Base-by-base conservation (phyloP, 2,888 invertebrate genomes). In the Folsomia candida region DNA sequence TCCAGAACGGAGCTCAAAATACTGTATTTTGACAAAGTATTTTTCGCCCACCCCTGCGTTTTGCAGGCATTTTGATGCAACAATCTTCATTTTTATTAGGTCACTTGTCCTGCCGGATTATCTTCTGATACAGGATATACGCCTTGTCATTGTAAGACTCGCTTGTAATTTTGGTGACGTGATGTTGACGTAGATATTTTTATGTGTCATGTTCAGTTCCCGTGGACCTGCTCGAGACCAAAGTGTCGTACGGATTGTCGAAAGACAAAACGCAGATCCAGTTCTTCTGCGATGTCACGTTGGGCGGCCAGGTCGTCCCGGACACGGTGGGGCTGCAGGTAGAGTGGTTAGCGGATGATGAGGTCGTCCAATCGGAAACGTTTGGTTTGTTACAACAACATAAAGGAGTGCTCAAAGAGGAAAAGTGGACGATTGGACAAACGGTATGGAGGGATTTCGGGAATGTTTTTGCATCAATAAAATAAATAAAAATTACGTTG, bases 351-450 rank as follows among this genome's bases (percentile, higher is more conserved):
- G 80, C 79, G 25, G 79, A 80, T 70, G 81, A 80, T 0, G 76
- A 78, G 59, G 71, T 77, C 22, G 77, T 81, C 62, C 79, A 80
- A 63, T 74, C 80, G 20, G 80, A 81, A 70, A 79, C 77, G 2
- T 81, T 81, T 73, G 78, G 78, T 6, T 72, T 80, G 14, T 72
- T 77, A n/a, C 78, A 79, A 57, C 79, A 80, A 20, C 77, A 78
- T 29, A 78, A 79, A 71, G 80, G 80, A 4, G 72, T 79, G 22
- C 76, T 81, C 3, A 80, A 79, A 65, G 79, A 79, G 65, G 76
- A 79, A 28, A 79, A 80, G 60, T 81, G 81, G 81, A 76, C 74
- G 26, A 75, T 81, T 58, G 81, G 81, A 24, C 80, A 81, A 78
- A 80, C 76, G 22, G 81, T 81, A 76, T 60, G 28, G 24, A 26